Evolutionary conservation across 2,888 invertebrate genomes (phyloP).

Genomic region (Carabus problematicus): DNA sequence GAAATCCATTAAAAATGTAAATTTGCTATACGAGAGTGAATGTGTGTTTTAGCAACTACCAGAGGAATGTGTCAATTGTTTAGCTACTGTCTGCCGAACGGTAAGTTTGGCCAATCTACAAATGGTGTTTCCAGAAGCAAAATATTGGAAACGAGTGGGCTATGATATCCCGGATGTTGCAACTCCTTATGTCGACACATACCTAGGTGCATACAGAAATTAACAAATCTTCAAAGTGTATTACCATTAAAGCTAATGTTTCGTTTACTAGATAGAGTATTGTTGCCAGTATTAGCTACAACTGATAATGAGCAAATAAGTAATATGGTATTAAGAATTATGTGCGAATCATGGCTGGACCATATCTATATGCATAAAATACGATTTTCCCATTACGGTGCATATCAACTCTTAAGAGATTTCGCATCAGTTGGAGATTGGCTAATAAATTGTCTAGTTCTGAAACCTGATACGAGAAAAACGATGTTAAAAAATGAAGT

Average conservation of each 20-base stretch:
- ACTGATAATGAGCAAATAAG: slow-evolving; percentile 76
- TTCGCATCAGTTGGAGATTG: slow-evolving; percentile 81
- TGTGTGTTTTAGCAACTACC: slow-evolving; percentile 69
- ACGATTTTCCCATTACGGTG: slow-evolving; percentile 82
- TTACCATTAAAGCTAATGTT: not conserved
- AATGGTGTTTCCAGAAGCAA: slow-evolving; percentile 77
- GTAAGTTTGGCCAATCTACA: slow-evolving; percentile 81
- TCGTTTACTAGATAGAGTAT: slow-evolving; percentile 70
- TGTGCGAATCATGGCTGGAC: slow-evolving; percentile 88
- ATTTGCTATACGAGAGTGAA: not conserved
- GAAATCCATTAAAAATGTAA: not conserved
- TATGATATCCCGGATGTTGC: slow-evolving; percentile 60
- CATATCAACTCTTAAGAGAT: slow-evolving; percentile 79
- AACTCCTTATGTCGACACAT: slow-evolving; percentile 74
- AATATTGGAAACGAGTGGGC: slow-evolving; percentile 68
- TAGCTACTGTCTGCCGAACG: slow-evolving; percentile 78
- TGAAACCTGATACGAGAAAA: slow-evolving; percentile 64
- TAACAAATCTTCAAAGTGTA: not conserved
- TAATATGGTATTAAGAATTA: slow-evolving; percentile 79
- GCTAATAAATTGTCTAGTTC: slow-evolving; percentile 69
- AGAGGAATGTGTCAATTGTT: slow-evolving; percentile 72
- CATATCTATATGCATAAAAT: slow-evolving; percentile 83
- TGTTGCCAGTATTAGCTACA: slow-evolving; percentile 79
- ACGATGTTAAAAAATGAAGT: slow-evolving; percentile 70
- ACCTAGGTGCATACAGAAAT: slow-evolving; percentile 65